Evolutionary conservation across 2,888 invertebrate genomes (phyloP).

Genomic region (Morpho achilles): DNA sequence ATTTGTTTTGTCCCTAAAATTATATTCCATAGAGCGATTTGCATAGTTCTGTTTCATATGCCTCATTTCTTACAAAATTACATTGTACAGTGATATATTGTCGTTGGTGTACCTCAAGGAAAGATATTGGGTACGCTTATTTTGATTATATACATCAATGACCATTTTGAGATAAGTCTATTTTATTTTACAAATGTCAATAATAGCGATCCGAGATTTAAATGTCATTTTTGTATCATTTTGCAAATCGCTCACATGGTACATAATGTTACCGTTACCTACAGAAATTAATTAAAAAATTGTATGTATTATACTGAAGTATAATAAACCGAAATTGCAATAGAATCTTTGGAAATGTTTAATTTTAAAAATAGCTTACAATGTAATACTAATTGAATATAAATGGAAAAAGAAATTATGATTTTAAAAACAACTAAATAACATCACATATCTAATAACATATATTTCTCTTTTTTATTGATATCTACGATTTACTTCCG

Average conservation of each 20-base stretch:
- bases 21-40: too few relatives aligned
- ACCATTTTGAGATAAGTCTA: too few relatives aligned
- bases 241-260: not conserved
- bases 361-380: conserved; percentile 9
- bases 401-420: not conserved
- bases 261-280: not conserved
- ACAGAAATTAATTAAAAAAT: not conserved
- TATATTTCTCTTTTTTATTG: conserved; percentile 10
- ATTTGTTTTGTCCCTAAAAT: too few relatives aligned
- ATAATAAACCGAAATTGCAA: conserved; percentile 9
- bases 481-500: conserved; percentile 13
- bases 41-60: too few relatives aligned
- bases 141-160: too few relatives aligned
- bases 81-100: too few relatives aligned
- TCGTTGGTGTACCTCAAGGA: too few relatives aligned
- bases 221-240: too few relatives aligned
- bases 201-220: too few relatives aligned
- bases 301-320: conserved; percentile 12
- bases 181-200: too few relatives aligned
- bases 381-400: conserved; percentile 3
- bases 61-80: too few relatives aligned
- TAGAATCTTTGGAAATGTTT: conserved; percentile 18
- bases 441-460: conserved; percentile 33
- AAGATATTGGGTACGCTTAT: too few relatives aligned
- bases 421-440: conserved; percentile 26